Evolutionary conservation across 2,113 vertebrate species (phyloP).

Genomic region (Phylloscopus trochilus): DNA sequence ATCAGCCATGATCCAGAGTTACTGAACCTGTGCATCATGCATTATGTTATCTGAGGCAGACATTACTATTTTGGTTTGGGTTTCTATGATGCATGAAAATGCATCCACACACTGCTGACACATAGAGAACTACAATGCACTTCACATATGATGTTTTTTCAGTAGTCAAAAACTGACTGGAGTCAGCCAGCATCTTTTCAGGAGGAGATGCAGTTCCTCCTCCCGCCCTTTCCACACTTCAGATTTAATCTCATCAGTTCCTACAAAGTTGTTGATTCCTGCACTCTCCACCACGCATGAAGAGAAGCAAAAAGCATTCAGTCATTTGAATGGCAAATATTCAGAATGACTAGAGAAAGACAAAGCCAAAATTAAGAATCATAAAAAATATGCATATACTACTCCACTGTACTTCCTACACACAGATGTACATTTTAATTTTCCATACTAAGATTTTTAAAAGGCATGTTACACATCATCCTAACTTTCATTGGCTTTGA

Average conservation of each 20-base stretch:
- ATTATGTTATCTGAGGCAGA: background rate
- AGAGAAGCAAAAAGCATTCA: background rate
- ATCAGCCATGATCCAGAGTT: background rate
- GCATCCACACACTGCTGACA: background rate
- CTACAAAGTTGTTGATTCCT: background rate
- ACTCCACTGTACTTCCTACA: background rate
- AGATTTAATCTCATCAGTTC: background rate
- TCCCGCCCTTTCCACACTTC: background rate
- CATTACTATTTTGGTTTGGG: background rate
- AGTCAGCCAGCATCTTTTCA: background rate
- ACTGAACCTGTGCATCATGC: background rate
- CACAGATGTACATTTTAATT: background rate
- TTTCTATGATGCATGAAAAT: background rate
- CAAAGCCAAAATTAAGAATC: background rate
- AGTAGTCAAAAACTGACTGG: background rate
- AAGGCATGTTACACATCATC: background rate
- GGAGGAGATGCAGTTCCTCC: background rate
- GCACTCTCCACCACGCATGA: background rate
- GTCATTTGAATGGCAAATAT: background rate
- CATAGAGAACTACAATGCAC: background rate
- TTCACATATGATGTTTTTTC: accelerated
- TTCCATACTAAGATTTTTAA: background rate
- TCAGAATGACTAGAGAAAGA: background rate
- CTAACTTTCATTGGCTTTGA: background rate
- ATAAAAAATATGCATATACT: background rate